Evolutionary conservation across 2,888 invertebrate genomes (phyloP), one percentile per base, ranked within the genome.

Genomic region (Liopterus haemorrhoidalis): DNA sequence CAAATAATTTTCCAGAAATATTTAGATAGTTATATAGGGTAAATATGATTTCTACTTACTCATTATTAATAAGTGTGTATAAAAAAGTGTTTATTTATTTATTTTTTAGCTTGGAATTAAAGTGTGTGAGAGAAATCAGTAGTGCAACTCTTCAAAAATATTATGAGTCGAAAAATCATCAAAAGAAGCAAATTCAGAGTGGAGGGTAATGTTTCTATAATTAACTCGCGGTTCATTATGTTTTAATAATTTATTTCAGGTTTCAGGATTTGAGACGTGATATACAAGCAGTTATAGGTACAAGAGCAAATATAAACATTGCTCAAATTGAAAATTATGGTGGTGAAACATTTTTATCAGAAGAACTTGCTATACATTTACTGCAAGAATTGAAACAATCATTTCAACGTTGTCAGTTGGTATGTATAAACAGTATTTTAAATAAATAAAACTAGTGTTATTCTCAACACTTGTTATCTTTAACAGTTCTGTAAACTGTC

Each of bases 271-370:
- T 97, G 15, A 78, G 91, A 4, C 77, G 96, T 36, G 96, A 97
- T 63, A 70, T 97, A 50, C 94, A 96, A 70, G 93, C 93, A 0
- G 85, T 91, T 8, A 85, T 97, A 54, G 90, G 93, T 2, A 85
- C 89, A 0, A 78, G 90, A 42, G 85, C 92, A 0, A 94, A 93
- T 63, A 89, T 94, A 47, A 93, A 93, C 63, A 90, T 94, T 50
- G 92, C 88, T 1, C 87, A 89, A 63, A 90, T 94, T 31, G 96
- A 96, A 66, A 90, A 94, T 68, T 95, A 92, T 62, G 95, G 94
- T 2, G 96, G 93, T 0, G 96, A 99, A 70, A 97, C 94, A 0
- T 94, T 96, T 64, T 75, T 99, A 0, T 94, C 94, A 1, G 95
- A 96, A 66, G 90, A 93, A 62, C 76, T 96, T 2, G 94, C 94